These are phyloP conservation scores for Heterodera carotae DNA, from an alignment of 1,140 invertebrate species.

Conservation along the genomic window DNA sequence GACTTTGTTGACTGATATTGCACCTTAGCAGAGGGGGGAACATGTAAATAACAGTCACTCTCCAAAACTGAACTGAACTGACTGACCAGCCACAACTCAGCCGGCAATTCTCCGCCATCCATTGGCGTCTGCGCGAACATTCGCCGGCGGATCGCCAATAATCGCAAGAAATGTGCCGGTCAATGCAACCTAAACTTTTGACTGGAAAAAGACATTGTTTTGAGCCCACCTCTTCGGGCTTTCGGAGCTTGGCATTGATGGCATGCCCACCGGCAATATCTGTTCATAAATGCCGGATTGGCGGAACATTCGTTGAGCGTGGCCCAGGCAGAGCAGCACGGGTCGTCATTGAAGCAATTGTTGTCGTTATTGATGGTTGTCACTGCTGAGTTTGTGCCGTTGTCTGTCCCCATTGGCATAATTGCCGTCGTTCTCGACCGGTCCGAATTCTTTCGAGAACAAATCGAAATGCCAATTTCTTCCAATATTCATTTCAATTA, in stretches of 20 bases:
- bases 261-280: constrained; percentile 39
- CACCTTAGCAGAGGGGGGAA: constrained; percentile 13
- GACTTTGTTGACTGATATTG: constrained; percentile 23
- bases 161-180: constrained; percentile 43
- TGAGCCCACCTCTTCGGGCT: neutral
- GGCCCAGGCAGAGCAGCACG: constrained; percentile 48
- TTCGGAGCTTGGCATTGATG: constrained; percentile 4
- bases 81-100: constrained; percentile 41
- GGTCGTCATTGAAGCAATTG: constrained; percentile 50
- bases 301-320: constrained; percentile 31
- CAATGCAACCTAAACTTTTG: constrained; percentile 33
- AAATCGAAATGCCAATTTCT: neutral
- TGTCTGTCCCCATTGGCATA: neutral
- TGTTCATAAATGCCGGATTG: constrained; percentile 43
- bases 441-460: neutral
- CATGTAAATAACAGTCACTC: neutral
- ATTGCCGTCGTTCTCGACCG: neutral
- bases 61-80: constrained; percentile 3
- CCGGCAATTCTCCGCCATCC: constrained; percentile 53
- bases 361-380: neutral
- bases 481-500: no score
- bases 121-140: constrained; percentile 46
- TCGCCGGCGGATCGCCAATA: constrained; percentile 49
- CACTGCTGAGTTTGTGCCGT: neutral
- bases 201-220: neutral